Evolutionary conservation across 2,797 vertebrate species (phyloP).

Genomic region (Linurgus olivaceus): DNA sequence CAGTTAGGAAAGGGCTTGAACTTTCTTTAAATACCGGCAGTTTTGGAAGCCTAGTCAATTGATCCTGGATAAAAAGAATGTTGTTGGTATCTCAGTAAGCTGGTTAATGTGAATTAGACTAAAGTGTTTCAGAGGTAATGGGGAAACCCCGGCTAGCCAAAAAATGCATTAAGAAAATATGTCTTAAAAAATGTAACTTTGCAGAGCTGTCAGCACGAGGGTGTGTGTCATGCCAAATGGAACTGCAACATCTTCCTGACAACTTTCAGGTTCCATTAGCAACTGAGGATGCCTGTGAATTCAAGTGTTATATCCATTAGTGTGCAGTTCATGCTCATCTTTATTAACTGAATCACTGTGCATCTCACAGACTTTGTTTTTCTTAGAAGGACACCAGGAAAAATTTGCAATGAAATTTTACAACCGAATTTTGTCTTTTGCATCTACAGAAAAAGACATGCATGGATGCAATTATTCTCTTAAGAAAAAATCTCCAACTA

Average conservation of each 20-base stretch:
- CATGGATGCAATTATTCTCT: neutral
- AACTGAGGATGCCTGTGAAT: neutral
- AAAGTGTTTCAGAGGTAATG: slow-evolving; percentile 32
- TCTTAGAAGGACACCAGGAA: neutral
- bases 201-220: neutral
- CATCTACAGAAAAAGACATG: neutral
- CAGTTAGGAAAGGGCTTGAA: slow-evolving; percentile 17
- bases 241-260: neutral
- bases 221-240: neutral
- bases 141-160: slow-evolving; percentile 38
- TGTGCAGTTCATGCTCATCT: neutral
- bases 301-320: slow-evolving; percentile 52
- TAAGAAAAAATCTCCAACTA: neutral
- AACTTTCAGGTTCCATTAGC: slow-evolving; percentile 16
- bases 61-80: slow-evolving; percentile 40
- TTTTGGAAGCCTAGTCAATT: slow-evolving; percentile 20
- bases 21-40: slow-evolving; percentile 22
- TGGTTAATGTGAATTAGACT: slow-evolving; percentile 10
- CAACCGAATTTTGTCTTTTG: neutral
- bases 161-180: slow-evolving; percentile 57
- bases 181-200: slow-evolving; percentile 26
- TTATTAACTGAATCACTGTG: neutral
- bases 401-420: neutral
- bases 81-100: slow-evolving; percentile 26
- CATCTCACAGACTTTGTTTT: neutral